phyloP scores from a whole-genome alignment of 2,113 vertebrate species.

The Trinectes maculatus region DNA sequence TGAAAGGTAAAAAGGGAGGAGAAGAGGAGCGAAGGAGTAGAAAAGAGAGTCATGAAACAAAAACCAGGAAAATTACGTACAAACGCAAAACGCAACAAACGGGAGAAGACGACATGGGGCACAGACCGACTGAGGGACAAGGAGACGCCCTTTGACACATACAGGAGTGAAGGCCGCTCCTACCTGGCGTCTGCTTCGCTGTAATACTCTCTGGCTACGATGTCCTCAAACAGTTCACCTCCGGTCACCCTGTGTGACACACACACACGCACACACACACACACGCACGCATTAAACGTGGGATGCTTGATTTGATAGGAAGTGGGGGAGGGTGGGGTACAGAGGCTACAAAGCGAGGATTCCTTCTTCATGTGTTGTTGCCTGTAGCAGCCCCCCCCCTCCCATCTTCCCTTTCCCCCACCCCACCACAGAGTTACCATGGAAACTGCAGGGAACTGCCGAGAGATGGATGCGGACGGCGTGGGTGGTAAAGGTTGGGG shows the following conservation, averaged over 20 bases:
- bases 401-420: conserved; percentile 9
- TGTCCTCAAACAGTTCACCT: conserved; percentile 85
- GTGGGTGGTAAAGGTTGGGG: conserved; percentile 54
- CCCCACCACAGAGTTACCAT: conserved; percentile 60
- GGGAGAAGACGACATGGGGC: conserved; percentile 23
- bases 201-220: conserved; percentile 85
- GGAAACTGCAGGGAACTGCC: conserved; percentile 71
- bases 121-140: conserved; percentile 20
- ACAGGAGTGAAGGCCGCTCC: conserved; percentile 2
- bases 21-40: not conserved
- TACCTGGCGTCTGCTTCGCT: conserved; percentile 85
- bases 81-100: not conserved
- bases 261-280: not conserved
- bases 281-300: conserved; percentile 1
- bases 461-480: conserved; percentile 52
- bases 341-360: conserved; percentile 11
- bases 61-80: not conserved
- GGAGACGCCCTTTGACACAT: conserved; percentile 17
- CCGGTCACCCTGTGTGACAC: conserved; percentile 77
- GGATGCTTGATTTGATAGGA: not conserved
- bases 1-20: not conserved
- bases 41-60: conserved; percentile 9
- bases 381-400: not conserved
- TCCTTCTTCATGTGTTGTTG: conserved; percentile 20
- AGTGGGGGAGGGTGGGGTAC: not conserved